Base-by-base conservation (phyloP, 2,797 vertebrate genomes). In the Artibeus jamaicensis region DNA sequence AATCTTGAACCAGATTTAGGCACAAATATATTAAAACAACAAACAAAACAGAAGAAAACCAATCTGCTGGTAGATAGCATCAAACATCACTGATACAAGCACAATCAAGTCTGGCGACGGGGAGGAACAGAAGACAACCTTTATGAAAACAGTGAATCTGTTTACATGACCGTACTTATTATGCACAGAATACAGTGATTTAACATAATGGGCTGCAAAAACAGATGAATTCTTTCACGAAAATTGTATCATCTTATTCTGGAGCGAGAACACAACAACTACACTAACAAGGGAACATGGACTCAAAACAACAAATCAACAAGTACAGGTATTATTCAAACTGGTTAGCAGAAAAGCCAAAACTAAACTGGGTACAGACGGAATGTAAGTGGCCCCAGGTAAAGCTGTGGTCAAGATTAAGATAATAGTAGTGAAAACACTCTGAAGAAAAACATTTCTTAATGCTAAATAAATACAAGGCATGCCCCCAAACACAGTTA, bases 221-320 rank as follows among this genome's bases (percentile, higher is more conserved):
- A 88, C 71, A 79, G 65, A 79, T 37, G 57, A 93, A 46, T 91
- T 73, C 76, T 95, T 96, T 95, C 73, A 91, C 32, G 94, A 68
- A 89, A 79, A 94, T 59, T 55, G 42, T 76, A 87, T 29, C 57
- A 50, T 86, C 18, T 92, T 81, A 76, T 93, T 94, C 89, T 93
- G 37, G n/a, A 95, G 7, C 81, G 29, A 92, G 8, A 89, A 62
- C 9, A 68, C 9, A 94, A 94, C 78, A 34, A 89, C 67, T 55
- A 76, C 3, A 16, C 42, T 42, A 86, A 89, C 68, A 71, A 92
- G 5, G 91, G 62, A 96, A 87, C n/a, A 81, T 6, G 55, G 48
- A 82, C 44, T 68, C 44, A 42, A 53, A 85, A 88, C 37, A 88
- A 84, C n/a, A 91, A 44, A 87, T 90, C 59, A 86, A 76, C 57